phyloP scores from a whole-genome alignment of 2,888 invertebrate species.

The Agelastica alni region DNA sequence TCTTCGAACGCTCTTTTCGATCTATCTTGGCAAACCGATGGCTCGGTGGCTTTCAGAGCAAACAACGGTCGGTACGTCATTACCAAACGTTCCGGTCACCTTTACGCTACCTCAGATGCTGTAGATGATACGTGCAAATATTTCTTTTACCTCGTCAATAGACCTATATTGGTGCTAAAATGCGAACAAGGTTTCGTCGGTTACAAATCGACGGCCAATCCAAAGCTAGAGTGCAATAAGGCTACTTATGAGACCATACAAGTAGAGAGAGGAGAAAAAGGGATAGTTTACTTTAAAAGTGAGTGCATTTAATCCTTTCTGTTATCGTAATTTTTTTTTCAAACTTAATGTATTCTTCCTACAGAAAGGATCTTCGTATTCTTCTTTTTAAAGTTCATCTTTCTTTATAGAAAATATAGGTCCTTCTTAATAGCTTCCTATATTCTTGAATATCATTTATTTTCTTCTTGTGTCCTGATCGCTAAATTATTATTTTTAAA shows the following conservation, averaged over 20 bases:
- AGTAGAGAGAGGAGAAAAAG: constrained; percentile 87
- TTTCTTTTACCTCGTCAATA: constrained; percentile 91
- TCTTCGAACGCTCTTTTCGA: constrained; percentile 93
- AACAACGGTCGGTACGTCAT: constrained; percentile 93
- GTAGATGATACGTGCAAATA: constrained; percentile 87
- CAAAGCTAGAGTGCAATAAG: constrained; percentile 92
- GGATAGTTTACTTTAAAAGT: constrained; percentile 91
- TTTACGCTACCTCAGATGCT: constrained; percentile 84
- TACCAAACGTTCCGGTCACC: constrained; percentile 93
- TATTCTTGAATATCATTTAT: no score
- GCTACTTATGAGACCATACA: constrained; percentile 92
- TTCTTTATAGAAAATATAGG: no score
- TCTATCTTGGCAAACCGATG: constrained; percentile 90
- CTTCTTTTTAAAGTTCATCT: no score
- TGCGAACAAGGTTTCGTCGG: constrained; percentile 97
- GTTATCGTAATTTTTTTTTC: not conserved
- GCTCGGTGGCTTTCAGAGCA: constrained; percentile 88
- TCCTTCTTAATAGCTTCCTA: no score
- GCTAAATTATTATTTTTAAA: no score
- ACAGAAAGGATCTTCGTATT: no score
- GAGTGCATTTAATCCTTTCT: constrained; percentile 37
- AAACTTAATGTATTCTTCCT: no score
- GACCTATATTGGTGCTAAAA: constrained; percentile 90
- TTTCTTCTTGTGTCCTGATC: no score
- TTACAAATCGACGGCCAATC: constrained; percentile 75